A percentile compares a stretch with the other conserved stretches of the same genome.
Evolutionary conservation across 2,888 invertebrate species (phyloP).

Genomic region (Erpobdella octoculata): DNA sequence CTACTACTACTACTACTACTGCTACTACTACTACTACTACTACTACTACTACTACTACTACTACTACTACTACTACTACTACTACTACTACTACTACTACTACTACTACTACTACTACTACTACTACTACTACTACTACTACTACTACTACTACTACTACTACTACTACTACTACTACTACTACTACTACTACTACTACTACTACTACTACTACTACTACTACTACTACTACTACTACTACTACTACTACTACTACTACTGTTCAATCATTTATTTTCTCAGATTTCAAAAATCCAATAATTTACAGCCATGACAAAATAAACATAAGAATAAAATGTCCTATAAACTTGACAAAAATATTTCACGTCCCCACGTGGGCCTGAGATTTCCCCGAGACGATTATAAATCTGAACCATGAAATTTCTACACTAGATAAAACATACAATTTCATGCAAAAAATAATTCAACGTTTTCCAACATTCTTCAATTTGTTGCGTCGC

Average conservation of each 20-base stretch:
- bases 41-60: conserved; percentile 14
- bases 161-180: conserved; percentile 20
- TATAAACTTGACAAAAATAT: no score
- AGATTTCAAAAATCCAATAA: no score
- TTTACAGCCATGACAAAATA: no score
- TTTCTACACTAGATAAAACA: no score
- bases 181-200: conserved; percentile 20
- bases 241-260: conserved; percentile 19
- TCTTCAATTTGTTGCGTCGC: no score
- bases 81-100: conserved; percentile 20
- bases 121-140: conserved; percentile 16
- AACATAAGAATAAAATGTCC: no score
- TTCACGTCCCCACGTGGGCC: no score
- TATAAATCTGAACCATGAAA: no score
- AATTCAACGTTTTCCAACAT: no score
- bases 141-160: conserved; percentile 18
- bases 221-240: conserved; percentile 20
- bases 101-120: conserved; percentile 20
- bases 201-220: conserved; percentile 20
- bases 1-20: conserved; percentile 17
- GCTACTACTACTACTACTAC: background rate
- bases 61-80: conserved; percentile 20
- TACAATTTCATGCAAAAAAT: no score
- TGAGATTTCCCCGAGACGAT: no score
- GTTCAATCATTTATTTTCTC: no score